phyloP scores from a whole-genome alignment of 2,797 vertebrate genomes.

The Loris lydekkerianus region DNA sequence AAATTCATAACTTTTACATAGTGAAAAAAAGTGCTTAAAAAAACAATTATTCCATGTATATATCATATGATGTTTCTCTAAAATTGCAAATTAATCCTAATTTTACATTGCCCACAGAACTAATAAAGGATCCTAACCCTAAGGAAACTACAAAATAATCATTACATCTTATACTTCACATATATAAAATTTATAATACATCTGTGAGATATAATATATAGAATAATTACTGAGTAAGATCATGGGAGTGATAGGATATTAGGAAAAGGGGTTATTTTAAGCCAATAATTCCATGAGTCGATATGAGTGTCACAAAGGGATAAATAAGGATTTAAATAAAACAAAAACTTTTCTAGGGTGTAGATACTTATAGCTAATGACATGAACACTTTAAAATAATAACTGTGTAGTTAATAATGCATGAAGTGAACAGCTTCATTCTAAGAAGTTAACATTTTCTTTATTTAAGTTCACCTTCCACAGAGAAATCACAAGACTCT shows the following conservation, averaged over 20 bases:
- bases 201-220: background rate
- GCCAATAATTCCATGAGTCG: conserved; percentile 12
- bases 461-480: background rate
- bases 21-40: conserved; percentile 6
- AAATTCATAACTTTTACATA: conserved; percentile 37
- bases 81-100: conserved; percentile 29
- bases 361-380: conserved; percentile 18
- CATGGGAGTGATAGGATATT: background rate
- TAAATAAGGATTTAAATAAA: background rate
- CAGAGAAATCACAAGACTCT: background rate
- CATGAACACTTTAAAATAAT: conserved; percentile 25
- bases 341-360: background rate
- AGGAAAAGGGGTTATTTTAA: background rate
- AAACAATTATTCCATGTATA: conserved; percentile 11
- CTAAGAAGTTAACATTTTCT: background rate
- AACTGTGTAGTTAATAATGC: background rate
- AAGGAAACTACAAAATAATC: background rate
- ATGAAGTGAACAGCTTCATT: background rate
- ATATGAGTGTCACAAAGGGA: background rate
- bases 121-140: background rate
- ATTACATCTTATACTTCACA: background rate
- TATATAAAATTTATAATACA: background rate
- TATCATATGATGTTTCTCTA: background rate
- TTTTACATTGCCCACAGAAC: conserved; percentile 1
- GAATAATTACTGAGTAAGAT: background rate